Evolutionary conservation across 2,797 vertebrate genomes (phyloP).

Genomic region (Thunnus albacares): DNA sequence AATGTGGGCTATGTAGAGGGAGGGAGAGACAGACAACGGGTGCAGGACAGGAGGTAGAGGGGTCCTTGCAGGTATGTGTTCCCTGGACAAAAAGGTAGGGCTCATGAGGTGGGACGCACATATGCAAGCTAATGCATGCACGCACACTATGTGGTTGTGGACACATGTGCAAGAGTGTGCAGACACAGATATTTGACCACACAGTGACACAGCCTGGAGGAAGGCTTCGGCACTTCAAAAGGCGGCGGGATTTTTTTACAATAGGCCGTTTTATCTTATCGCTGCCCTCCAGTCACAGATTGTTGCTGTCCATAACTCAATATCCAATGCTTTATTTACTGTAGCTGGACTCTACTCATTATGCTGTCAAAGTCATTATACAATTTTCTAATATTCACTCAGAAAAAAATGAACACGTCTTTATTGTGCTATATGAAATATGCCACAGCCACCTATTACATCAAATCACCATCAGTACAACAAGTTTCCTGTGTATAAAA

Average conservation of each 20-base stretch:
- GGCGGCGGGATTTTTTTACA: conserved; percentile 19
- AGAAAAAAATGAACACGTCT: neutral
- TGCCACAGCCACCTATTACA: neutral
- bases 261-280: conserved; percentile 18
- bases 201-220: neutral
- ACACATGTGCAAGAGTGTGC: neutral
- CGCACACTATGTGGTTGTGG: neutral
- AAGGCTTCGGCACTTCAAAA: conserved; percentile 11
- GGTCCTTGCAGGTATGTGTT: conserved; percentile 74
- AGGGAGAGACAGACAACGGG: conserved; percentile 50
- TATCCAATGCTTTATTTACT: conserved; percentile 3
- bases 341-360: conserved; percentile 14
- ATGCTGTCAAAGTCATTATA: neutral
- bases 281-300: conserved; percentile 8
- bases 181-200: neutral
- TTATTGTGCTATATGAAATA: neutral
- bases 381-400: neutral
- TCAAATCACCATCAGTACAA: conserved; percentile 11
- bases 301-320: neutral
- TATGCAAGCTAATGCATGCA: neutral
- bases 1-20: conserved; percentile 81
- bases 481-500: neutral
- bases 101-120: conserved; percentile 35
- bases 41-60: conserved; percentile 35
- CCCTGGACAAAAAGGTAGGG: conserved; percentile 39